phyloP scores from a whole-genome alignment of 1,140 invertebrate genomes.

The Heliconius melpomene region DNA sequence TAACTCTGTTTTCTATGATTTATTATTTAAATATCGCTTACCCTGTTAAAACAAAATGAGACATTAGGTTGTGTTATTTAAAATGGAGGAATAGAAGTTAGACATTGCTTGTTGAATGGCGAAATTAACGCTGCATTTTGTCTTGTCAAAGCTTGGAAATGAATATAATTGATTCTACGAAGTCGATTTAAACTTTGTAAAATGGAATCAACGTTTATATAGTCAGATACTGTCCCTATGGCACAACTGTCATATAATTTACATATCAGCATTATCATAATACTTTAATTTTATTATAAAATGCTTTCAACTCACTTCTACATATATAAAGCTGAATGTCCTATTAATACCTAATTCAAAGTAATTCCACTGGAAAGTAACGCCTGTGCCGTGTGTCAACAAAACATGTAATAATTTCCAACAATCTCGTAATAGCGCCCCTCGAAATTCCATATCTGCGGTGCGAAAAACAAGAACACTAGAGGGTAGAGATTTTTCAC shows the following conservation, averaged over 20 bases:
- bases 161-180: no score
- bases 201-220: no score
- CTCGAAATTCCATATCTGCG: neutral
- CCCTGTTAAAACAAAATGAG: neutral
- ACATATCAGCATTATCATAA: no score
- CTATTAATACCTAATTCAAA: neutral
- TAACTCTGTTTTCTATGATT: no score
- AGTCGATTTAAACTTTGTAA: no score
- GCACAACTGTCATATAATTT: no score
- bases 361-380: neutral
- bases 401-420: neutral
- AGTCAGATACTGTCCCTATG: no score
- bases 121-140: no score
- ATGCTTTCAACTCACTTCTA: neutral
- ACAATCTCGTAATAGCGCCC: neutral
- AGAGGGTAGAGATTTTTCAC: neutral
- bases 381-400: neutral
- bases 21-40: no score
- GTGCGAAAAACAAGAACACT: neutral
- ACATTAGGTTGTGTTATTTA: neutral
- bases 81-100: neutral
- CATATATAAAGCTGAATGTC: neutral
- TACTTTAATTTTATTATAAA: neutral
- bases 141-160: no score
- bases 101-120: no score